Evolutionary conservation across 2,797 vertebrate species (phyloP).

Genomic region (Malacoctenus gilli): DNA sequence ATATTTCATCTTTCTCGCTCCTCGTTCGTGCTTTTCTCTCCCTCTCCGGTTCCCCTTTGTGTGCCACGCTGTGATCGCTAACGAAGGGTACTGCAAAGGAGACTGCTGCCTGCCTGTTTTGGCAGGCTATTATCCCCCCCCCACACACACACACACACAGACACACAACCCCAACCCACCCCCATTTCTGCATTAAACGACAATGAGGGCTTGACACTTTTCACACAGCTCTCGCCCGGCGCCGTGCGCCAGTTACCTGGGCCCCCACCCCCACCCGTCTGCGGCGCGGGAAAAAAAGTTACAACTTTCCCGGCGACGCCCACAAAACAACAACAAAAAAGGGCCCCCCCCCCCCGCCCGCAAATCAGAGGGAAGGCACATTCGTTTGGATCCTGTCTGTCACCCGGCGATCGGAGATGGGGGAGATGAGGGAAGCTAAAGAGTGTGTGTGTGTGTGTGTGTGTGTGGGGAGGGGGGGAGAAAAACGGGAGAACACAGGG

Average conservation of each 20-base stretch:
- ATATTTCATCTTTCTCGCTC: conserved; percentile 87
- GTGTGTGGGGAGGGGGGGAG: conserved; percentile 18
- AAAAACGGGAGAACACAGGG: conserved; percentile 40
- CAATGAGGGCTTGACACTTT: conserved; percentile 66
- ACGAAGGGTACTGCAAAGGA: conserved; percentile 67
- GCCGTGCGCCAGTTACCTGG: conserved; percentile 59
- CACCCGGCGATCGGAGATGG: conserved; percentile 51
- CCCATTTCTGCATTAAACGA: conserved; percentile 65
- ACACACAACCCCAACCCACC: too few species aligned
- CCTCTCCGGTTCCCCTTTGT: conserved; percentile 45
- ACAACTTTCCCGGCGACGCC: conserved; percentile 48
- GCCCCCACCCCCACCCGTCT: too few species aligned
- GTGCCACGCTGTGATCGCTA: conserved; percentile 63
- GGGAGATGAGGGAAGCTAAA: conserved; percentile 25
- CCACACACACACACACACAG: too few species aligned
- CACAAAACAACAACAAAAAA: conserved; percentile 59
- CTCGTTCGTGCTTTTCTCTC: conserved; percentile 55
- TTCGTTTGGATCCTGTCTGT: conserved; percentile 58
- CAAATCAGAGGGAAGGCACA: conserved; percentile 61
- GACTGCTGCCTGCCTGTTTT: conserved; percentile 54
- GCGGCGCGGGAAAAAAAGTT: conserved; percentile 51
- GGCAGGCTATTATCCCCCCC: conserved; percentile 63
- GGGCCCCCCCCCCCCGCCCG: too few species aligned
- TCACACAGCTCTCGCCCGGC: conserved; percentile 54
- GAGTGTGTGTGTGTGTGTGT: too few species aligned